phyloP scores from a whole-genome alignment of 2,797 vertebrate species.

The Sebastes kiyomatsui region DNA sequence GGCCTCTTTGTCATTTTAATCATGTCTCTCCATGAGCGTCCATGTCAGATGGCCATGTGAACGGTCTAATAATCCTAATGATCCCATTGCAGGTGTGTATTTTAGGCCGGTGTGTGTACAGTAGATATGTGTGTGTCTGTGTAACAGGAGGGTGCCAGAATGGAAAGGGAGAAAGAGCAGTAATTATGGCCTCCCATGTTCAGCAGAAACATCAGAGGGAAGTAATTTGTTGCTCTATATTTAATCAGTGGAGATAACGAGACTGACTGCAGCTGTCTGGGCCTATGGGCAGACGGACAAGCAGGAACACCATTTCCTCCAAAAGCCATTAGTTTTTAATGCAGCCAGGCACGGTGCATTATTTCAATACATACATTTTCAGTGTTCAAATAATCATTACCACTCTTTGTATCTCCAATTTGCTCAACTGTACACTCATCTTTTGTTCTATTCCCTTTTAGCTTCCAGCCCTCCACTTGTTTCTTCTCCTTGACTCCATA shows the following conservation, averaged over 20 bases:
- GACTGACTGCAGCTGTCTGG: constrained; percentile 72
- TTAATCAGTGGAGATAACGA: constrained; percentile 80
- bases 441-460: constrained; percentile 26
- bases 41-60: constrained; percentile 38
- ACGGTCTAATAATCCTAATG: constrained; percentile 57
- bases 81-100: constrained; percentile 45
- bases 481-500: constrained; percentile 11
- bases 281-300: constrained; percentile 63
- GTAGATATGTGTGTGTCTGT: constrained; percentile 23
- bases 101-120: constrained; percentile 24
- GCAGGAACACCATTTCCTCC: constrained; percentile 76
- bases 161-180: constrained; percentile 67
- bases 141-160: constrained; percentile 62
- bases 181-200: constrained; percentile 80
- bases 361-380: constrained; percentile 64
- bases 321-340: constrained; percentile 76
- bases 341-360: constrained; percentile 44
- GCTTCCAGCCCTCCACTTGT: not conserved
- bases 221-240: constrained; percentile 84
- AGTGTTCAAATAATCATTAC: constrained; percentile 59
- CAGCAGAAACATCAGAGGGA: constrained; percentile 79
- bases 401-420: constrained; percentile 39
- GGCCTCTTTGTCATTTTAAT: constrained; percentile 28
- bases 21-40: constrained; percentile 24
- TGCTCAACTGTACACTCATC: constrained; percentile 13